A percentile compares a stretch with the other conserved stretches of the same genome.
phyloP scores from a whole-genome alignment of 2,797 vertebrate genomes.

The Hemitrygon akajei region DNA sequence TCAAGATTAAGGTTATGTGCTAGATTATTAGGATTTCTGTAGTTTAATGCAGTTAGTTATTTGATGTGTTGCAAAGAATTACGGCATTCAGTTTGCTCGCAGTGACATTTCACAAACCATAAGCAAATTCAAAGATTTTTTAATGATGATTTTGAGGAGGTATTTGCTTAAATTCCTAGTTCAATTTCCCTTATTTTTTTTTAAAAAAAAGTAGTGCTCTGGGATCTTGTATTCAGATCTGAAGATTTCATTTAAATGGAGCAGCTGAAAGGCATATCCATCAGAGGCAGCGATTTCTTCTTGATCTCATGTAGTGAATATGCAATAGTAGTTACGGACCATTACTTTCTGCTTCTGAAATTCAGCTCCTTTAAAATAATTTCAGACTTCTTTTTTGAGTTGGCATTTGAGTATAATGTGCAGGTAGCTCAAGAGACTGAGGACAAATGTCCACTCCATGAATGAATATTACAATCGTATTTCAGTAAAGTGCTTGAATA shows the following conservation, averaged over 20 bases:
- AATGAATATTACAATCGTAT: background rate
- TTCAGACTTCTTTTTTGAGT: too few species aligned
- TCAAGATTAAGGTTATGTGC: background rate
- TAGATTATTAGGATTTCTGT: background rate
- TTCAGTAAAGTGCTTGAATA: background rate
- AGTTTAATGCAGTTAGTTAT: background rate
- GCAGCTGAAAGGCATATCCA: background rate
- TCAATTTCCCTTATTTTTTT: background rate
- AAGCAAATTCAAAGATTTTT: background rate
- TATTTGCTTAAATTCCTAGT: background rate
- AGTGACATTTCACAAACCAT: background rate
- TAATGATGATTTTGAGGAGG: background rate
- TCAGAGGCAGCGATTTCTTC: too few species aligned
- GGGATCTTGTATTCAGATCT: background rate
- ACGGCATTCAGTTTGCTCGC: background rate
- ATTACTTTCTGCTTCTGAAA: too few species aligned
- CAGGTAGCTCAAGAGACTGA: too few species aligned
- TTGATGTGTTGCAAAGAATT: background rate
- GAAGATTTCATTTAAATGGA: background rate
- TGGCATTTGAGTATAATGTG: too few species aligned
- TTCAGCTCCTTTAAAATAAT: too few species aligned
- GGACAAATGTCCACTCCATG: too few species aligned
- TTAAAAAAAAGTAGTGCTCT: background rate
- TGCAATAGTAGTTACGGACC: too few species aligned
- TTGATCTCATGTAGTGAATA: too few species aligned